These are phyloP conservation scores for Hycleus cichorii DNA, from an alignment of 1,140 invertebrate species.

Conservation along the genomic window DNA sequence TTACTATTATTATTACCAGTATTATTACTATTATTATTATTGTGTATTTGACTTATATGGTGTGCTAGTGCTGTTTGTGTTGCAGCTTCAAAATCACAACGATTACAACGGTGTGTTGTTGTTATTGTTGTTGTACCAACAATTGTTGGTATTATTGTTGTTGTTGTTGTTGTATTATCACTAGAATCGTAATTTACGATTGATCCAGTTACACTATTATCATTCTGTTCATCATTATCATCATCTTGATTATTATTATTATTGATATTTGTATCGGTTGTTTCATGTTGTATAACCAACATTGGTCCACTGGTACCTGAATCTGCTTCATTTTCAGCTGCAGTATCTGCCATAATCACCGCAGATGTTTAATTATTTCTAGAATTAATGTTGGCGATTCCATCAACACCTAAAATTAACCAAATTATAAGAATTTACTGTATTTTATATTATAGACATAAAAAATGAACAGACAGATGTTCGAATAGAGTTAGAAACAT, in stretches of 20 bases:
- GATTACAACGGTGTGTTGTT: slow-evolving; percentile 51
- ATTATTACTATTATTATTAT: slow-evolving; percentile 43
- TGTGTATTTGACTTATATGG: slow-evolving; percentile 53
- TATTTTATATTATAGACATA: background rate
- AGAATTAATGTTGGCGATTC: slow-evolving; percentile 17
- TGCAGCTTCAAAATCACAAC: slow-evolving; percentile 60
- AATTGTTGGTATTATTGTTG: slow-evolving; percentile 32
- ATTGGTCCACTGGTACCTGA: slow-evolving; percentile 30
- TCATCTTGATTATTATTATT: slow-evolving; percentile 28
- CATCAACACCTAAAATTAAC: slow-evolving; percentile 27
- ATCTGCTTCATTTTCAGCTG: slow-evolving; percentile 40
- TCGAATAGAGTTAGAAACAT: background rate
- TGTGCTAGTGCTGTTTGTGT: slow-evolving; percentile 52
- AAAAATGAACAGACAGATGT: background rate
- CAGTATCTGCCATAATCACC: slow-evolving; percentile 41
- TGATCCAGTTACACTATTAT: slow-evolving; percentile 41
- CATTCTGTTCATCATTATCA: slow-evolving; percentile 39
- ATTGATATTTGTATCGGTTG: background rate
- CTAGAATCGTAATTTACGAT: slow-evolving; percentile 56
- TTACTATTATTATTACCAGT: slow-evolving; percentile 38
- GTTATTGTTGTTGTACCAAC: no score
- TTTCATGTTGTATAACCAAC: background rate
- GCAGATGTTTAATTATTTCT: slow-evolving; percentile 8
- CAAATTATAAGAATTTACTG: no score
- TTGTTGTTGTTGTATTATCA: slow-evolving; percentile 41